Base-by-base conservation (phyloP, 2,113 vertebrate species). In the Pollimyrus isidori region DNA sequence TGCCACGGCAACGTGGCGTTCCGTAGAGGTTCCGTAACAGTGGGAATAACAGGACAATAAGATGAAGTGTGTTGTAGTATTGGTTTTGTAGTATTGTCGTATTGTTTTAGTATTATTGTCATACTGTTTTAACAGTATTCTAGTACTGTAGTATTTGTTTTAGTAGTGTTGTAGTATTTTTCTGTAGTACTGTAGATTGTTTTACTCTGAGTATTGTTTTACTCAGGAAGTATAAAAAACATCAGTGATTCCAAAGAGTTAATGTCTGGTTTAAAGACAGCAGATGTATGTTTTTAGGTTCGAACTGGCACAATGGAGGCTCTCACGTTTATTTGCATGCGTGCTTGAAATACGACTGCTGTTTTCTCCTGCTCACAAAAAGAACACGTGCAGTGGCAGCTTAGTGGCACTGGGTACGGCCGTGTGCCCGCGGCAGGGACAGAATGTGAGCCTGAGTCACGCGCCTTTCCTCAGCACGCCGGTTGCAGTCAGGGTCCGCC, bases 391-490 rank as follows among this genome's bases (percentile, higher is more conserved):
- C 42, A 2, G n/a, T 26, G n/a, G 19, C 62, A 42, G 58, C 39
- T 50, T 73, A 49, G 62, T 62, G 23, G 42, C 23, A 11, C 56
- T 6, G 53, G 39, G 52, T 17, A 30, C 2, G 39, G 39, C 11
- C 1, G 9, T 26, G 62, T 26, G 62, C 87, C 87, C 7, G 39
- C 35, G 19, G 53, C 30, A 49, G 45, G 87, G 87, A 69, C 87
- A 49, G 87, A 88, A 88, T 88, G 45, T 86, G 56, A 85, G 80
- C 42, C 17, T 69, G 58, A 86, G 89, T 89, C 82, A 89, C 83
- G 49, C 10, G 15, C 42, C 53, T 62, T 73, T 73, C 62, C 45
- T 17, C 42, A 58, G 56, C 56, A 13, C 49, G 26, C 84, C 49
- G n/a, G 35, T 62, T 89, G 30, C 26, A 56, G 26, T 50, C 83